Evolutionary conservation across 2,113 vertebrate genomes (phyloP), one percentile per base, ranked within the genome.

Genomic region (Lathamus discolor): DNA sequence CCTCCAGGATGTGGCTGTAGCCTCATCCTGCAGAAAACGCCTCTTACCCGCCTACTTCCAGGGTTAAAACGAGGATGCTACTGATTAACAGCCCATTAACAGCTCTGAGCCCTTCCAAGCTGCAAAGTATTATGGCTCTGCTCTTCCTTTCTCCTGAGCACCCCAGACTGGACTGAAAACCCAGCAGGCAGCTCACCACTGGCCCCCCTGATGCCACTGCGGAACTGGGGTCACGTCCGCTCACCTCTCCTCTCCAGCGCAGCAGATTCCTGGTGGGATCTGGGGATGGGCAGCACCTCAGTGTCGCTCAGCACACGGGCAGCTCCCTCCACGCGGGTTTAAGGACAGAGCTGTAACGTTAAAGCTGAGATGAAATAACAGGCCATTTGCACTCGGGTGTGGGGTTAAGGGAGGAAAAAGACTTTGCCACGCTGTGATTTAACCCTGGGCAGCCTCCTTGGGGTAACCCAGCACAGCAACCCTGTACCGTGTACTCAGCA

Each of bases 401-500:
- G 83, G 59, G 35, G 17, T 31, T 35, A 19, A 9, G 16, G 15
- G 72, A 90, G 79, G 90, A 88, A 94, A 52, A 6, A 6, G 48
- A 8, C 20, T 8, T 17, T 1, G 63, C 8, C 4, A 2, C 0
- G 9, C 49, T 2, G 5, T 1, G 10, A 19, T 66, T 84, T 82
- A 78, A 94, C 82, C 57, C 55, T 19, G 6, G 16, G 64, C 49
- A 39, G 54, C 44, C 31, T 46, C 48, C 39, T 43, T 3, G 35
- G 68, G 76, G 37, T 27, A 35, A 20, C 1, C 31, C 70, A 33
- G 76, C 7, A 12, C 7, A 76, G 31, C 49, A 83, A 64, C 22
- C 46, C 66, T 7, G 13, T 1, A 2, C 33, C 1, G 1, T 3
- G 1, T 7, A 2, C 57, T 29, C 2, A 1, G 35, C 9, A 5